A percentile compares a stretch with the other conserved stretches of the same genome.
Evolutionary conservation across 2,797 vertebrate genomes (phyloP).

Genomic region (Sebastes aleutianus): DNA sequence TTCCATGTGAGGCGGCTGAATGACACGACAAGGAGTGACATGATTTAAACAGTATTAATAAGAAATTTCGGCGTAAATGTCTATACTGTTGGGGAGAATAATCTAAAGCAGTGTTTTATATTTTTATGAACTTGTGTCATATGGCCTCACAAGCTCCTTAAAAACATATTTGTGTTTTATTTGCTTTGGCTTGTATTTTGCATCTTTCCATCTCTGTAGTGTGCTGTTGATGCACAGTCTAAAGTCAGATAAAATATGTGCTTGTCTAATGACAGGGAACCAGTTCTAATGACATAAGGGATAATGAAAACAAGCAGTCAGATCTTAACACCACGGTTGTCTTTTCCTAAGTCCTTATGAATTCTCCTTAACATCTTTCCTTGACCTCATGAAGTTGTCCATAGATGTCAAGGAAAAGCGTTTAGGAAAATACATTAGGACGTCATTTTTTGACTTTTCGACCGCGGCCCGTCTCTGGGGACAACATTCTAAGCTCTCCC

Average conservation of each 20-base stretch:
- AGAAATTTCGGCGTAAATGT: rapidly evolving
- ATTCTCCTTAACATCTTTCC: too few species aligned
- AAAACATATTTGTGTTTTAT: neutral
- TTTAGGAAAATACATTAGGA: too few species aligned
- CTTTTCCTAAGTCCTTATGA: too few species aligned
- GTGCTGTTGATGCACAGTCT: neutral
- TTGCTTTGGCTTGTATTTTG: neutral
- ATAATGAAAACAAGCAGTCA: too few species aligned
- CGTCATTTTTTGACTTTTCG: too few species aligned
- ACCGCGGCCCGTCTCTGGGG: too few species aligned
- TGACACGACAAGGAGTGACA: rapidly evolving
- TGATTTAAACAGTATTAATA: rapidly evolving
- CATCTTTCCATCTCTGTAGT: neutral
- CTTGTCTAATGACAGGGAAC: too few species aligned
- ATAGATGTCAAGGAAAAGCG: too few species aligned
- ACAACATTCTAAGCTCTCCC: too few species aligned
- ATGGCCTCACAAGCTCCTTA: neutral
- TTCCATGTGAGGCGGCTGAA: neutral
- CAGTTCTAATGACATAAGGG: too few species aligned
- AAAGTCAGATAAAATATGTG: neutral
- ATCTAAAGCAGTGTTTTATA: neutral
- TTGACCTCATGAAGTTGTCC: too few species aligned
- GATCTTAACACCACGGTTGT: too few species aligned
- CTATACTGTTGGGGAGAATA: neutral
- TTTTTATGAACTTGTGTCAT: neutral